Base-by-base conservation (phyloP, 1,140 invertebrate genomes). In the Drosophila erecta region DNA sequence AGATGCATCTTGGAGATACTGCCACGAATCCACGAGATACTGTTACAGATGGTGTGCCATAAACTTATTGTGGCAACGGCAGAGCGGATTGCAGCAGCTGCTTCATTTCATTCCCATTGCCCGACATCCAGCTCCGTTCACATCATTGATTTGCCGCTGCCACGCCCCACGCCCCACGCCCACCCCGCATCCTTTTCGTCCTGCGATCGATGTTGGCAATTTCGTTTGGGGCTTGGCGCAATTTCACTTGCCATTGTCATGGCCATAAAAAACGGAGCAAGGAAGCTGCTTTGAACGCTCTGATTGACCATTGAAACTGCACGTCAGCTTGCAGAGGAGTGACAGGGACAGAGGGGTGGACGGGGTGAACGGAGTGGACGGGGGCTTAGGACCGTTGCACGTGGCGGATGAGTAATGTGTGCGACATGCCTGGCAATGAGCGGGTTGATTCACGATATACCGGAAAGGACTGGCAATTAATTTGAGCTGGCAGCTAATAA, bases 281-380 rank as follows among this genome's bases (percentile, higher is more conserved):
- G 60, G 55, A 57, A 72, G 70, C 76, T 72, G 66, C 66, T 58
- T 55, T 74, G 71, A 61, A 58, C 80, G 80, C 54, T 79, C 83
- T 87, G 83, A 87, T 87, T 87, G 83, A 87, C 83, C 83, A 89
- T 89, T 89, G 83, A 87, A 86, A 83, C 76, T 83, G 83, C 83
- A 87, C 71, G 83, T 79, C 81, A 87, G 60, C 79, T 65, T 54
- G 47, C 54, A 35, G 24, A 11, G 43, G 37, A 37, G 38, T 43
- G 76, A 44, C 55, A 58, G 49, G 30, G 8, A 1, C 15, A 17
- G 41, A 37, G 22, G 59, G 38, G 17, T 8, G 17, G 27, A 6
- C 6, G 5, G 24, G 17, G 17, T 17, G 17, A 1, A 17, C 1
- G 24, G 24, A 4, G 4, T 24, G 24, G 24, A 24, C 17, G 15